Evolutionary conservation across 2,888 invertebrate species (phyloP).

Genomic region (Agonopterix alstromeriana): DNA sequence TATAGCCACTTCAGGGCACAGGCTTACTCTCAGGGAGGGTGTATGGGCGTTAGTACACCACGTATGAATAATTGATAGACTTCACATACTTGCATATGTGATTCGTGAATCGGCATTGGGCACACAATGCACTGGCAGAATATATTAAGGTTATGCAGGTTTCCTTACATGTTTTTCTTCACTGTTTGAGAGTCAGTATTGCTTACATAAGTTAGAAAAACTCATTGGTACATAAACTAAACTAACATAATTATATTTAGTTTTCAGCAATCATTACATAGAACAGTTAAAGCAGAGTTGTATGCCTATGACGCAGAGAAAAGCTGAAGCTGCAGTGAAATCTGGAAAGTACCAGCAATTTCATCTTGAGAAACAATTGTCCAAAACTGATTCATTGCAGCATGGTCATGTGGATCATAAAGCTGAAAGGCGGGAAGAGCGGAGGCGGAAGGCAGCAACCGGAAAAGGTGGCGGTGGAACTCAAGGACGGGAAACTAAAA

Average conservation of each 20-base stretch:
- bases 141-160: too few relatives aligned
- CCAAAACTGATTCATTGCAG: constrained; percentile 51
- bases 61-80: too few relatives aligned
- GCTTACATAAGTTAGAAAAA: too few relatives aligned
- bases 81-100: too few relatives aligned
- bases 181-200: not conserved
- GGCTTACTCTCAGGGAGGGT: too few relatives aligned
- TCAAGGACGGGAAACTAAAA: constrained; percentile 96
- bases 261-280: constrained; percentile 82
- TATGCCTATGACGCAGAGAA: constrained; percentile 78
- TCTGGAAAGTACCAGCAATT: constrained; percentile 86
- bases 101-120: too few relatives aligned
- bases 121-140: too few relatives aligned
- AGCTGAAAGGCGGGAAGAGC: constrained; percentile 89
- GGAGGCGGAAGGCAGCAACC: constrained; percentile 89
- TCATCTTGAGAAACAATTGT: constrained; percentile 80
- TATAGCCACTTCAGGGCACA: too few relatives aligned
- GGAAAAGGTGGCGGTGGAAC: constrained; percentile 95
- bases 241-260: constrained; percentile 27
- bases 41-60: too few relatives aligned
- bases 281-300: constrained; percentile 82
- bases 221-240: not conserved
- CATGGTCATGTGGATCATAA: constrained; percentile 64
- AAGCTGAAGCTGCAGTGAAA: constrained; percentile 81
- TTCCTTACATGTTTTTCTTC: too few relatives aligned